Base-by-base conservation (phyloP, 2,797 vertebrate genomes). In the Sebastes steindachneri region DNA sequence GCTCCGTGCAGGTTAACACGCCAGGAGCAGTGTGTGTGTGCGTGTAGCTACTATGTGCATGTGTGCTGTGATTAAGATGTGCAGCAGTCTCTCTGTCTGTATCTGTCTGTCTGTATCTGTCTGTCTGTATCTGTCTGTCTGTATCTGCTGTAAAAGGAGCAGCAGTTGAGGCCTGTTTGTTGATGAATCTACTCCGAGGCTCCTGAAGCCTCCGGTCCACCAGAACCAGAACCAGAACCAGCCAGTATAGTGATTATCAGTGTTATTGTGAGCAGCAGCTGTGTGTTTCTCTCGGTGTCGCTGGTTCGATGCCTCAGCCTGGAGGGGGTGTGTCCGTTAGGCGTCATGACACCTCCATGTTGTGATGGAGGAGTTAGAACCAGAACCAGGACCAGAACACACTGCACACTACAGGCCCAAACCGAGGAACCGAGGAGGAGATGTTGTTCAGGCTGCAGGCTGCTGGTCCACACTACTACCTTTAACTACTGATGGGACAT, bases 311-410 rank as follows among this genome's bases (percentile, higher is more conserved):
- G 86, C 86, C 89, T 70, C 88, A 19, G 80, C 84, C 88, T 10
- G 89, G 90, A 93, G 93, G 94, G 92, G 93, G 94, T 81, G 94
- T 95, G 94, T 94, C 91, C 80, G 80, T 41, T 66, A 76, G 86
- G 82, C 83, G 75, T 79, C 75, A 80, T 80, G 87, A 89, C 88
- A 84, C 88, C 83, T 84, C 26, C 31, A 33, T 33, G 31, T 33
- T 33, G 31, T 33, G 31, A 33, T 33, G 31, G 31, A 33, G 31
- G 31, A 33, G 31, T 33, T 9, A 33, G 31, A 33, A 33, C 31
- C 31, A 33, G 31, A 33, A 33, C 31, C 9, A 33, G 31, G 9
- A 33, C 31, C 31, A 33, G 31, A 33, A 33, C 31, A 33, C 31
- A 33, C 31, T 33, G 9, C 31, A 33, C 31, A 33, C 31, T 33